These are phyloP conservation scores for Rhagonycha fulva DNA, from an alignment of 2,888 invertebrate species.

Conservation along the genomic window DNA sequence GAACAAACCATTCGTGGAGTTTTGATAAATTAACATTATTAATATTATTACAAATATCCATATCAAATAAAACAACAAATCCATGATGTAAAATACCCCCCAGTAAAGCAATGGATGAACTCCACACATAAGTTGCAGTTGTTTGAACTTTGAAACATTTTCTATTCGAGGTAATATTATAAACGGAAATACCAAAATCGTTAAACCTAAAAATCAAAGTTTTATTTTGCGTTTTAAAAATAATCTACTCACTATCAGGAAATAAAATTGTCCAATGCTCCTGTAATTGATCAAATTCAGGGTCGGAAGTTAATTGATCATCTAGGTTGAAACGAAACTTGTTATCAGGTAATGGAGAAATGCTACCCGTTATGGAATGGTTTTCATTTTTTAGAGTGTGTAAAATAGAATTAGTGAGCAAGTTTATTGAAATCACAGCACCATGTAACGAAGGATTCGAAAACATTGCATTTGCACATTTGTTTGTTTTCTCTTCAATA, in stretches of 20 bases:
- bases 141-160: slow-evolving; percentile 64
- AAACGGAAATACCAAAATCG: slow-evolving; percentile 58
- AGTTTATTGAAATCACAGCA: slow-evolving; percentile 58
- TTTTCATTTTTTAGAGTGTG: slow-evolving; percentile 48
- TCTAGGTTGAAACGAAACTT: background rate
- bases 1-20: background rate
- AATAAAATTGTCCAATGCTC: slow-evolving; percentile 48
- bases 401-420: slow-evolving; percentile 56
- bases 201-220: slow-evolving; percentile 40
- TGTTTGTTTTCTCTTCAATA: slow-evolving; percentile 47
- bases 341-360: slow-evolving; percentile 45
- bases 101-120: slow-evolving; percentile 66
- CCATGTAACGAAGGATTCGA: slow-evolving; percentile 58
- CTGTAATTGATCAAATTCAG: no score
- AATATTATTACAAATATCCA: slow-evolving; percentile 28
- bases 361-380: slow-evolving; percentile 46
- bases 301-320: background rate
- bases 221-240: background rate
- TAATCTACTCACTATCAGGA: slow-evolving; percentile 43
- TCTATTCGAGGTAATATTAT: slow-evolving; percentile 67
- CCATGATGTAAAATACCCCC: slow-evolving; percentile 60
- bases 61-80: slow-evolving; percentile 53
- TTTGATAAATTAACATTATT: background rate
- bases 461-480: slow-evolving; percentile 53
- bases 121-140: slow-evolving; percentile 70